Percentiles rank a stretch among this genome's conserved stretches.
Evolutionary conservation across 2,113 vertebrate genomes (phyloP).

Genomic region (Aramus guarauna): DNA sequence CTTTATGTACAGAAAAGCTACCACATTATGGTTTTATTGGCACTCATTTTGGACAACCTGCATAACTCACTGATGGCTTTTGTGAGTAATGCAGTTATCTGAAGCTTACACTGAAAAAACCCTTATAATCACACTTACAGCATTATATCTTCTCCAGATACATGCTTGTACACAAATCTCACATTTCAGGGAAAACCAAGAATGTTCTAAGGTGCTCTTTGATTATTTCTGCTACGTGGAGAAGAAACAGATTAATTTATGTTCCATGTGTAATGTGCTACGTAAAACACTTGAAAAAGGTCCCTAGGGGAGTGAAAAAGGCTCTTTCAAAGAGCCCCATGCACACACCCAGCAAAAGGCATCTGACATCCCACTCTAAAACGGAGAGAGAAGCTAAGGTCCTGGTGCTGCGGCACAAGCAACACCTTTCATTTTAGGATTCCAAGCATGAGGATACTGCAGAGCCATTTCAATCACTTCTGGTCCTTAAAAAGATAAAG

Average conservation of each 20-base stretch:
- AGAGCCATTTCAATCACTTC: background rate
- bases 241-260: background rate
- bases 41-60: constrained; percentile 65
- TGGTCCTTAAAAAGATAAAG: background rate
- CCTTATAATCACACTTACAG: background rate
- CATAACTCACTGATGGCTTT: constrained; percentile 43
- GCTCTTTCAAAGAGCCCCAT: background rate
- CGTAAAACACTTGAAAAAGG: background rate
- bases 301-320: background rate
- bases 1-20: constrained; percentile 69
- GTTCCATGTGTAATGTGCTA: background rate
- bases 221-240: background rate
- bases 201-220: background rate
- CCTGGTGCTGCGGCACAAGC: background rate
- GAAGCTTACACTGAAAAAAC: background rate
- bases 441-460: background rate
- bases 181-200: background rate
- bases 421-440: background rate
- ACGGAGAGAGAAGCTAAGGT: background rate
- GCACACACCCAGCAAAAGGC: background rate
- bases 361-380: background rate
- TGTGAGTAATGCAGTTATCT: constrained; percentile 29
- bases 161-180: background rate
- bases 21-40: constrained; percentile 67
- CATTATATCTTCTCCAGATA: background rate